Base-by-base conservation (phyloP, 1,140 invertebrate species). In the Drosophila suzukii region DNA sequence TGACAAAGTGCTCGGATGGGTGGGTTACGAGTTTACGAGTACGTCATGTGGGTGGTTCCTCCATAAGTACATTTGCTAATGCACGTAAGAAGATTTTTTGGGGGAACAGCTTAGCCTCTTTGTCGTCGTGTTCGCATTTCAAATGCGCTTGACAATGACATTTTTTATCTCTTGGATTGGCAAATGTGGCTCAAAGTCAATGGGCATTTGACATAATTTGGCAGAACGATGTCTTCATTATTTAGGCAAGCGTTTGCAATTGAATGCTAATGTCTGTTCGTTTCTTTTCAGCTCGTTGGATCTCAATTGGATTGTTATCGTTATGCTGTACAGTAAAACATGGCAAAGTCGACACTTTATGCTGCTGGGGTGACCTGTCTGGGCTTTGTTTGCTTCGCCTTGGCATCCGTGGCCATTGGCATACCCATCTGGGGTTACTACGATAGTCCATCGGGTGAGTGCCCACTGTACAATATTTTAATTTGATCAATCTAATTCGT, bases 361-460 rank as follows among this genome's bases (percentile, higher is more conserved):
- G 95, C 95, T 90, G 94, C 95, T 91, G 94, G 94, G 83, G 95
- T 96, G 77, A 95, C 96, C 57, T 94, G 94, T 79, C 93, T 97
- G 72, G 96, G 96, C 72, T 95, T 97, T 81, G 93, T 96, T 61
- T 96, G 96, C 85, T 95, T 97, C 82, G 94, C 96, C 44, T 93
- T 97, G 75, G 95, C 95, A 38, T 95, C 96, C 47, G 95, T 96
- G 20, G 96, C 96, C 41, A 95, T 96, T 51, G 95, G 95, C 67
- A 93, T 96, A 80, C 96, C 96, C 43, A 94, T 95, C 78, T 97
- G 96, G 96, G 96, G 96, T 59, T 95, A 96, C 90, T 97, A 95
- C 93, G 94, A 94, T 79, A 96, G 95, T 91, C 93, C 85, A 60
- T 77, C 85, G 39, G 91, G 91, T 88, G 54, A 58, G 75, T 82